A percentile compares a stretch with the other conserved stretches of the same genome.
Conservation (phyloP, 2,888 invertebrate genomes). For the Abrostola triplasia region DNA sequence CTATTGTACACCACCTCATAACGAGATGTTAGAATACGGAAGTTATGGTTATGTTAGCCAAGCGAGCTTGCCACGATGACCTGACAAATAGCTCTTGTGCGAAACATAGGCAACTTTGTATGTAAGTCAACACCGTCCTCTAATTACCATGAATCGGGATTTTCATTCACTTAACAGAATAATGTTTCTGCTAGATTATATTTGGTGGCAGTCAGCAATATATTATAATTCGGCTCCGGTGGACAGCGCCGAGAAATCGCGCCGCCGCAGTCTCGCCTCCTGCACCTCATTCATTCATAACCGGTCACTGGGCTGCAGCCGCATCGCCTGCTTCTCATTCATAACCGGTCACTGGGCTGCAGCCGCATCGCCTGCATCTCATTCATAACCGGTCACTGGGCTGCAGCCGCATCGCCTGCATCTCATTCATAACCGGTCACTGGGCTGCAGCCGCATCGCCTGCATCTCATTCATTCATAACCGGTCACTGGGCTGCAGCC, state of each 20-base stretch:
- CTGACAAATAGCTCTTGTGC: not conserved
- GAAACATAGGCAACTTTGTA: no score
- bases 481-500: constrained; percentile 12
- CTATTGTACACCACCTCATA: no score
- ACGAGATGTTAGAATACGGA: not conserved
- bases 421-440: constrained; percentile 36
- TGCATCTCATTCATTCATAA: constrained; percentile 38
- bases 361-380: constrained; percentile 7
- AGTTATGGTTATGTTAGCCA: not conserved
- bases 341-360: constrained; percentile 24
- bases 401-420: constrained; percentile 3
- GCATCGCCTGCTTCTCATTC: constrained; percentile 26
- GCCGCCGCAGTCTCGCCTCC: constrained; percentile 19
- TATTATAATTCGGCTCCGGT: constrained; percentile 37
- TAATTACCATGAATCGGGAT: no score
- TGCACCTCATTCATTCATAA: constrained; percentile 42
- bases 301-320: constrained; percentile 10
- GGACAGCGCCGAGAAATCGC: constrained; percentile 44
- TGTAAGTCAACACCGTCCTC: no score
- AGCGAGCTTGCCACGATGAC: not conserved
- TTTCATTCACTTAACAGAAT: no score
- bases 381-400: constrained; percentile 39
- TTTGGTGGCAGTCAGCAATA: constrained; percentile 16
- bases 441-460: constrained; percentile 1
- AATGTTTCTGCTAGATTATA: constrained; percentile 6